Evolutionary conservation across 2,888 invertebrate species (phyloP).

Genomic region (Brachylomia viminalis): DNA sequence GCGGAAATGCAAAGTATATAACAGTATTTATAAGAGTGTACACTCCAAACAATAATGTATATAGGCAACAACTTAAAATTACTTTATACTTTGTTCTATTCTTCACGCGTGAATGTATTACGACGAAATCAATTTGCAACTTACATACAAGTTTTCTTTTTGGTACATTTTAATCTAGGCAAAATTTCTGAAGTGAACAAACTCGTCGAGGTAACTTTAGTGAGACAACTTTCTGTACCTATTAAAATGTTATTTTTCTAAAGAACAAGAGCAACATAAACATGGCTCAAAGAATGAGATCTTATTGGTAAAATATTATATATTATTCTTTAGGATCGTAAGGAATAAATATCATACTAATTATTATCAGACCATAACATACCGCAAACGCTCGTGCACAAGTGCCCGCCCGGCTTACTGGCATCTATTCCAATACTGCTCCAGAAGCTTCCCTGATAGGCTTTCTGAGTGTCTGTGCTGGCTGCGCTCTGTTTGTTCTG

Average conservation of each 20-base stretch:
- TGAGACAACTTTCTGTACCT: not conserved
- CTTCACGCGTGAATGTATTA: constrained; percentile 13
- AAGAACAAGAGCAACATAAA: not conserved
- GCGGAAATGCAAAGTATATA: not conserved
- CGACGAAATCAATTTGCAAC: constrained; percentile 32
- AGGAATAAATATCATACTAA: not conserved
- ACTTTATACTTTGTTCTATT: constrained; percentile 38
- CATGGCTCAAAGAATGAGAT: not conserved
- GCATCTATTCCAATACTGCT: constrained; percentile 1
- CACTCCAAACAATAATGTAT: not conserved
- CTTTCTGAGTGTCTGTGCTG: not conserved
- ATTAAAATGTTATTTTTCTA: not conserved
- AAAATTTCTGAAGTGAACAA: constrained; percentile 5
- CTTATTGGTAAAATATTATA: not conserved
- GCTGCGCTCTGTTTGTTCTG: not conserved
- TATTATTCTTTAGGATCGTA: not conserved
- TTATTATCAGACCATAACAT: not conserved
- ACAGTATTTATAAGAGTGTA: not conserved
- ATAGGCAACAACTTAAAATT: constrained; percentile 58
- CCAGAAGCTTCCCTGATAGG: not conserved
- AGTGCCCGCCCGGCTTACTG: not conserved
- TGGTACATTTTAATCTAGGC: constrained; percentile 12
- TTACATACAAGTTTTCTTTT: constrained; percentile 32
- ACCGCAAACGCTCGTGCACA: not conserved
- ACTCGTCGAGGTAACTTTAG: not conserved